Base-by-base conservation (phyloP, 2,888 invertebrate species). In the Apodemia zela region DNA sequence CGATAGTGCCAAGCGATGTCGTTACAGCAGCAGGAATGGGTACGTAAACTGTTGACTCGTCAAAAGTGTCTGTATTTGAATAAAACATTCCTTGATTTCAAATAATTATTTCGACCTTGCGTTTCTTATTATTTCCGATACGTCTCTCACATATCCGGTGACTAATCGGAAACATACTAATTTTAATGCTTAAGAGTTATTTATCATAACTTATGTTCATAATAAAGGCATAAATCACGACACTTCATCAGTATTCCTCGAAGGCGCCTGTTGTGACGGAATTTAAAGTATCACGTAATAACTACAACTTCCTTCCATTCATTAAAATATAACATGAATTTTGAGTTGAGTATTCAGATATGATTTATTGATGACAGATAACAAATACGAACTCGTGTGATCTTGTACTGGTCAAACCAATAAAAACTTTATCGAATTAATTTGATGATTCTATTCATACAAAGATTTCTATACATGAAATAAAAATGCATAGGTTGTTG, bases 251-350 rank as follows among this genome's bases (percentile, higher is more conserved):
- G 70, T 73, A 75, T 74, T 72, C 73, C 62, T 66, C 66, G 68
- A 65, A 69, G 65, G 65, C 60, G 66, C 67, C 63, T 65, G 21
- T 18, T 68, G 69, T 67, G 68, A 69, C 69, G 71, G 72, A 70
- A 69, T 74, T 69, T 68, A 64, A 71, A 71, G 67, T 70, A 68
- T 68, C 65, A 63, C 67, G 69, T 72, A 70, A 71, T 72, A 72
- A 72, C 69, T 68, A 71, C 71, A 67, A 73, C 73, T 73, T 75
- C 75, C 75, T 73, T 60, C 71, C 74, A 73, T 73, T 75, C 71
- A 71, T 62, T 66, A 65, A 66, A 62, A 61, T 71, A 68, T 69
- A 65, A 70, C 69, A 69, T 69, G 73, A 71, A 71, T 72, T 68
- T 71, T 38, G 38, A 59, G 61, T 67, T 38, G 38, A 59, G 61